Evolutionary conservation across 2,888 invertebrate genomes (phyloP).

Genomic region (Bombylius major): DNA sequence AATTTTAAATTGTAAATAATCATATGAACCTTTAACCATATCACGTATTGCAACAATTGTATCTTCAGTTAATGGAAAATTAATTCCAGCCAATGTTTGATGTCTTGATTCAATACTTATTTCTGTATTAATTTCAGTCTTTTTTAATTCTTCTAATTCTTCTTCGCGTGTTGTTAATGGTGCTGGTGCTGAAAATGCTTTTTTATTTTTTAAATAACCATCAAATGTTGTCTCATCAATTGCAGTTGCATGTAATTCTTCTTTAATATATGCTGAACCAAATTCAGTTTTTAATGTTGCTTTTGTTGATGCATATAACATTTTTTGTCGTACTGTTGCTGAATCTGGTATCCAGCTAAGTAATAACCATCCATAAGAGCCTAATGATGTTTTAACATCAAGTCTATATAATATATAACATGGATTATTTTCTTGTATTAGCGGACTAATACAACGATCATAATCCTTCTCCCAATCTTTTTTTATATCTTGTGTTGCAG

Average conservation of each 20-base stretch:
- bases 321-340: slow-evolving; percentile 82
- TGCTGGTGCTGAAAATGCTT: slow-evolving; percentile 67
- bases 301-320: slow-evolving; percentile 96
- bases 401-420: slow-evolving; percentile 83
- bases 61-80: slow-evolving; percentile 75
- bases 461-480: slow-evolving; percentile 79
- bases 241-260: slow-evolving; percentile 84
- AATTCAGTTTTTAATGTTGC: slow-evolving; percentile 95
- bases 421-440: slow-evolving; percentile 69
- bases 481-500: slow-evolving; percentile 51
- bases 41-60: slow-evolving; percentile 63
- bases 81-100: slow-evolving; percentile 81
- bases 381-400: slow-evolving; percentile 63
- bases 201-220: slow-evolving; percentile 70
- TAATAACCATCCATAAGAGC: slow-evolving; percentile 76
- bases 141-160: slow-evolving; percentile 65
- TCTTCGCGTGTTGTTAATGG: slow-evolving; percentile 83
- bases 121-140: slow-evolving; percentile 57
- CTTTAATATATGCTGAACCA: slow-evolving; percentile 84
- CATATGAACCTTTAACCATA: slow-evolving; percentile 58
- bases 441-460: slow-evolving; percentile 55
- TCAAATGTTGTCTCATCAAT: slow-evolving; percentile 69
- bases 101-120: slow-evolving; percentile 72
- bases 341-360: slow-evolving; percentile 92
- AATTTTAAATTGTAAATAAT: slow-evolving; percentile 83